Conservation (phyloP, 2,113 vertebrate species). For the Spizaetus ornatus region DNA sequence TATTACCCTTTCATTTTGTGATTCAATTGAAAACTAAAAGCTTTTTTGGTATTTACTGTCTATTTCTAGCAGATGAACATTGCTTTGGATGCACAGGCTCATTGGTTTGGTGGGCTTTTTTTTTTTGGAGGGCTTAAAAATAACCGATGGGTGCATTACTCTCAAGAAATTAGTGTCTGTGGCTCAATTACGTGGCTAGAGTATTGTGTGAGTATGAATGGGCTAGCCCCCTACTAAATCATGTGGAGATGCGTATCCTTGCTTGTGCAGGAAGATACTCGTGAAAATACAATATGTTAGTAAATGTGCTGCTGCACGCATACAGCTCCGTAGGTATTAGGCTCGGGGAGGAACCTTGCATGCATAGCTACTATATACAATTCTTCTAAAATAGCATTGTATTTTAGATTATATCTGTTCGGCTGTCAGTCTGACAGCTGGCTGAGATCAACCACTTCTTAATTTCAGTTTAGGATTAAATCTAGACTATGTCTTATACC, state of each 20-base stretch:
- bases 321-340: rapidly evolving
- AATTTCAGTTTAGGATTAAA: slow-evolving; percentile 1
- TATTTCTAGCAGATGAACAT: background rate
- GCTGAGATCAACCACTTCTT: background rate
- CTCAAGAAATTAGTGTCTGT: background rate
- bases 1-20: background rate
- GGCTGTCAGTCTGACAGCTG: background rate
- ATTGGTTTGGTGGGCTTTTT: no score
- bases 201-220: rapidly evolving
- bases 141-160: background rate
- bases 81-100: background rate
- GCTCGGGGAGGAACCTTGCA: background rate
- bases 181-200: no score
- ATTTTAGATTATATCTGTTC: background rate
- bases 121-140: background rate
- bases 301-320: background rate
- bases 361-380: background rate
- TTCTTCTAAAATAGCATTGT: background rate
- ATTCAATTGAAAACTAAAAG: background rate
- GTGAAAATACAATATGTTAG: rapidly evolving
- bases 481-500: background rate
- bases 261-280: background rate
- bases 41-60: background rate
- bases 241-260: rapidly evolving
- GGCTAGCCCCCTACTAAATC: background rate